Evolutionary conservation across 2,113 vertebrate species (phyloP).

Genomic region (Bufo gargarizans): DNA sequence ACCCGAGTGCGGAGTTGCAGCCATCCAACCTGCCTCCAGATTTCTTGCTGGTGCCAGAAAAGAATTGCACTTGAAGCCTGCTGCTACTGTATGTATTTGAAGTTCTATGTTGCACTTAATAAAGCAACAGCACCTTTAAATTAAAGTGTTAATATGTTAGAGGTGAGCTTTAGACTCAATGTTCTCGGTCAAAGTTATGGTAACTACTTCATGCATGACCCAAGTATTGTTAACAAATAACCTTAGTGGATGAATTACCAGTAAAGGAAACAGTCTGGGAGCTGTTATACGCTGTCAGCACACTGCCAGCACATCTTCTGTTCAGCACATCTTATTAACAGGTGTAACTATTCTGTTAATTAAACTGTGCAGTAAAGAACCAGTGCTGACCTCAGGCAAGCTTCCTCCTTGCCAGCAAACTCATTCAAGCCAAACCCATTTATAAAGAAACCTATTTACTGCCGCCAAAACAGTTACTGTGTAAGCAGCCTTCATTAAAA

Average conservation of each 20-base stretch:
- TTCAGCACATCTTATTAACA: slow-evolving; percentile 35
- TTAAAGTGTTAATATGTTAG: background rate
- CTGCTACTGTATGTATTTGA: too few relatives aligned
- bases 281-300: slow-evolving; percentile 9
- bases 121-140: too few relatives aligned
- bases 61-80: too few relatives aligned
- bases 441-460: slow-evolving; percentile 18
- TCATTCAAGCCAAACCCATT: slow-evolving; percentile 34
- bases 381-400: slow-evolving; percentile 32
- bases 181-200: background rate
- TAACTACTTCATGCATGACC: background rate
- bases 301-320: slow-evolving; percentile 15
- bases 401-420: slow-evolving; percentile 8
- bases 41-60: too few relatives aligned
- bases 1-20: too few relatives aligned
- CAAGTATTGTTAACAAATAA: slow-evolving; percentile 38
- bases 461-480: background rate
- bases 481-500: background rate
- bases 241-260: slow-evolving; percentile 39
- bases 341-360: slow-evolving; percentile 44
- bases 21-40: too few relatives aligned
- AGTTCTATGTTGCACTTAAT: too few relatives aligned
- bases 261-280: slow-evolving; percentile 32
- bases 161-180: background rate
- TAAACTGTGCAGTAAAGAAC: slow-evolving; percentile 17